phyloP scores from a whole-genome alignment of 2,113 vertebrate species.

The Gymnogyps californianus region DNA sequence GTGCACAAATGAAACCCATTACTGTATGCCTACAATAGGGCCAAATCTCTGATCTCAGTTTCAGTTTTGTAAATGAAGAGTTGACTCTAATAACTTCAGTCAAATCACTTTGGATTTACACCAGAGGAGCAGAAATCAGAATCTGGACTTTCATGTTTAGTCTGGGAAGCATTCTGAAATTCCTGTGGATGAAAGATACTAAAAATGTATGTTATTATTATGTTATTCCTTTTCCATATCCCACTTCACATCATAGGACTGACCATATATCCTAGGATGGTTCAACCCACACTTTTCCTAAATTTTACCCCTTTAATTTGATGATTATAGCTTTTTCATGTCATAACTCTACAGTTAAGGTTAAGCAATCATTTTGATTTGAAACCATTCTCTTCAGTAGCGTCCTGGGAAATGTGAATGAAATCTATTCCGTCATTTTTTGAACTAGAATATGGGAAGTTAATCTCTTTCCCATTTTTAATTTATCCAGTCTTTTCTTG shows the following conservation, averaged over 20 bases:
- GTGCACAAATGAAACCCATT: slow-evolving; percentile 37
- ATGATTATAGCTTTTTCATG: slow-evolving; percentile 36
- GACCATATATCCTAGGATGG: not conserved
- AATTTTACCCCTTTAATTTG: slow-evolving; percentile 40
- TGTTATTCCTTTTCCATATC: slow-evolving; percentile 19
- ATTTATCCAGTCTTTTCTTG: not conserved
- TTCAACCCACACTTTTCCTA: slow-evolving; percentile 6
- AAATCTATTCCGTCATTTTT: not conserved
- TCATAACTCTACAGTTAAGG: not conserved
- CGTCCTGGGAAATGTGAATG: not conserved
- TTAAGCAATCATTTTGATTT: slow-evolving; percentile 5
- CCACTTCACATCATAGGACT: not conserved
- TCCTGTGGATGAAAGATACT: slow-evolving; percentile 28
- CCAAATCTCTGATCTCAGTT: slow-evolving; percentile 49
- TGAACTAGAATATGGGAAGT: not conserved
- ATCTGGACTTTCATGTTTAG: slow-evolving; percentile 13
- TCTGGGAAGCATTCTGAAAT: slow-evolving; percentile 45
- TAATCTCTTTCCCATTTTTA: not conserved
- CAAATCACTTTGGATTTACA: slow-evolving; percentile 44
- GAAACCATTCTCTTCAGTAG: not conserved
- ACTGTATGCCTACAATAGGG: not conserved
- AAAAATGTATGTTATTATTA: slow-evolving; percentile 30
- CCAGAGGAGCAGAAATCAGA: slow-evolving; percentile 12
- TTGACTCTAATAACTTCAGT: not conserved
- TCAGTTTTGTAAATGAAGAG: slow-evolving; percentile 17